Conservation (phyloP, 2,888 invertebrate species). For the Eulithis testata region DNA sequence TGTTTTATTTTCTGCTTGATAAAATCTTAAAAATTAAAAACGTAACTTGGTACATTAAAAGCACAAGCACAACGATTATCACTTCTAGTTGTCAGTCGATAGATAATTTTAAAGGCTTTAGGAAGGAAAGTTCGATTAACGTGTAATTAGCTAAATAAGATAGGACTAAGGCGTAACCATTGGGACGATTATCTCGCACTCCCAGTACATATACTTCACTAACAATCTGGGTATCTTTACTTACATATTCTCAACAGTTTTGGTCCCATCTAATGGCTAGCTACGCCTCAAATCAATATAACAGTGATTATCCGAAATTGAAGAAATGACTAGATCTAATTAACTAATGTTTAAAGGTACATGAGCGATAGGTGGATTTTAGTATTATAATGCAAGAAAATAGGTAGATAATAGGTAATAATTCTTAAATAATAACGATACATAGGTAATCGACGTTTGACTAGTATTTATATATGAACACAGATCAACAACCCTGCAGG, state of each 20-base stretch:
- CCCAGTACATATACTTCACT: slow-evolving; percentile 52
- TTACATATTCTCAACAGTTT: slow-evolving; percentile 54
- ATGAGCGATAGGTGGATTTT: slow-evolving; percentile 5
- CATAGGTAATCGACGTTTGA: slow-evolving; percentile 46
- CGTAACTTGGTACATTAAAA: slow-evolving; percentile 81
- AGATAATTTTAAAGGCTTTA: slow-evolving; percentile 72
- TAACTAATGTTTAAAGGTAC: slow-evolving; percentile 16
- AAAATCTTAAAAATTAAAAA: slow-evolving; percentile 71
- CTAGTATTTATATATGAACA: slow-evolving; percentile 60
- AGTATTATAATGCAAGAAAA: not conserved
- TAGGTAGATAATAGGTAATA: slow-evolving; percentile 2
- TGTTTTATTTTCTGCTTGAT: slow-evolving; percentile 75
- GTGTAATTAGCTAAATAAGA: slow-evolving; percentile 46
- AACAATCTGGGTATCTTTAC: slow-evolving; percentile 56
- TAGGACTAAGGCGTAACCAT: slow-evolving; percentile 75
- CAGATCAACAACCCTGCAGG: slow-evolving; percentile 66
- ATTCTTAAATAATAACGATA: slow-evolving; percentile 24
- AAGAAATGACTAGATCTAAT: slow-evolving; percentile 33
- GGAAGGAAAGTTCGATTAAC: slow-evolving; percentile 69
- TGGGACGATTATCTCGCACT: slow-evolving; percentile 66
- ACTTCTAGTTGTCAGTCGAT: slow-evolving; percentile 80
- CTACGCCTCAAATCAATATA: slow-evolving; percentile 68
- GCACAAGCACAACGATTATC: slow-evolving; percentile 82
- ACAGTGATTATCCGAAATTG: slow-evolving; percentile 35
- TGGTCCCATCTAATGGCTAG: slow-evolving; percentile 76